A percentile compares a stretch with the other conserved stretches of the same genome.
Evolutionary conservation across 2,888 invertebrate species (phyloP).

Genomic region (Gastrophysa polygoni): DNA sequence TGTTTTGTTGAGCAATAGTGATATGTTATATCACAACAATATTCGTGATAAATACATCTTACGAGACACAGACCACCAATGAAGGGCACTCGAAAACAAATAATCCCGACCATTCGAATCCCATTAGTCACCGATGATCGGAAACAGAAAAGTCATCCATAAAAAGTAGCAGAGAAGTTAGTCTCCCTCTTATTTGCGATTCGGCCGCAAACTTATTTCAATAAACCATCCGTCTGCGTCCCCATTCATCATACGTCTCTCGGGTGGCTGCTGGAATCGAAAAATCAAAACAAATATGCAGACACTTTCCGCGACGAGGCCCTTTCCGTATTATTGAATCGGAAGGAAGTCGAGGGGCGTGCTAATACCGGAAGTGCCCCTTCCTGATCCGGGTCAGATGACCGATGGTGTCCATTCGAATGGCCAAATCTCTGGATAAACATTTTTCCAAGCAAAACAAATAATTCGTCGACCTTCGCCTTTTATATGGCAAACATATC

Average conservation of each 20-base stretch:
- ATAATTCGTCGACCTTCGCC: slow-evolving; percentile 4
- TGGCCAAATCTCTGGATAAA: slow-evolving; percentile 48
- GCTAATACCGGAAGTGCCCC: slow-evolving; percentile 49
- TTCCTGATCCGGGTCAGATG: slow-evolving; percentile 44
- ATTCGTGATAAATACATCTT: too few species aligned
- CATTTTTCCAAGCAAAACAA: slow-evolving; percentile 43
- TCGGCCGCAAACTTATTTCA: slow-evolving; percentile 51
- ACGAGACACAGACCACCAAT: too few species aligned
- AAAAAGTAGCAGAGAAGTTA: slow-evolving; percentile 39
- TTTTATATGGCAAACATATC: slow-evolving; percentile 10
- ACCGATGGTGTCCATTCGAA: slow-evolving; percentile 48
- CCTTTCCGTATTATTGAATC: slow-evolving; percentile 48
- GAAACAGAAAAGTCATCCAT: slow-evolving; percentile 49
- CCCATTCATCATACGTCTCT: slow-evolving; percentile 54
- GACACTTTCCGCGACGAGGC: slow-evolving; percentile 49
- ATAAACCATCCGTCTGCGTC: slow-evolving; percentile 56
- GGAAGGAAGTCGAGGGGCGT: slow-evolving; percentile 47
- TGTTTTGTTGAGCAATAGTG: too few species aligned
- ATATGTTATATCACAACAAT: too few species aligned
- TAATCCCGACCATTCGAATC: slow-evolving; percentile 34
- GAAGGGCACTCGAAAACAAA: slow-evolving; percentile 18
- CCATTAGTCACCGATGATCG: slow-evolving; percentile 45
- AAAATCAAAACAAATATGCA: slow-evolving; percentile 59
- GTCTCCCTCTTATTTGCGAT: slow-evolving; percentile 46
- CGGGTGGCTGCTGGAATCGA: slow-evolving; percentile 38